Base-by-base conservation (phyloP, 2,797 vertebrate genomes). In the Furcifer pardalis region DNA sequence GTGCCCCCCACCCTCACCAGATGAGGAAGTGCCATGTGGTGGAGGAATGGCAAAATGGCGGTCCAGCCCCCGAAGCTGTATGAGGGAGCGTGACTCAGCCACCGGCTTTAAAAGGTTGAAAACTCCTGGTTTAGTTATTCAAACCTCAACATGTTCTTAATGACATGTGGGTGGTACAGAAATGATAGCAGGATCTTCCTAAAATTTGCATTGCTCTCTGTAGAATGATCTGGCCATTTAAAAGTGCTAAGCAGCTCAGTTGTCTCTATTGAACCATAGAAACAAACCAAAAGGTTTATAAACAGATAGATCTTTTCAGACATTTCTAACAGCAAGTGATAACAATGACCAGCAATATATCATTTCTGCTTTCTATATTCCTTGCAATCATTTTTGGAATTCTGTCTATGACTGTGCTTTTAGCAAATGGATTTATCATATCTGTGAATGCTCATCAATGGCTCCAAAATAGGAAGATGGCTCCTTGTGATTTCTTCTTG, bases 391-490 rank as follows among this genome's bases (percentile, higher is more conserved):
- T 89, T 73, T 81, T 60, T 0, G 46, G 75, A 42, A 59, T 68
- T 7, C 0, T 59, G 35, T n/a, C n/a, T n/a, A n/a, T n/a, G n/a
- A n/a, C 10, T 9, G 87, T 85, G 8, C 6, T 69, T 23, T 69
- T 69, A 69, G 66, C 32, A 35, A 68, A 68, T 19, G 66, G 66
- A 25, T 69, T 69, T 82, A 89, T 92, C 42, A 37, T 0, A 0
- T 17, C 52, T 37, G 59, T 87, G 23, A 88, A 84, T 0, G 68
- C 79, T 12, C 25, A n/a, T 0, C 7, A 89, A 19, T 84, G 86
- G 93, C 52, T 66, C 71, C 77, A 60, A 21, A 46, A 44, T n/a
- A 82, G 63, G 71, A 84, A 82, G 40, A 81, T 92, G 19, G 84
- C 86, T 0, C 8, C 35, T 4, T 59, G 79, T 12, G 85, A 91